A percentile compares a stretch with the other conserved stretches of the same genome.
Evolutionary conservation across 1,140 invertebrate genomes (phyloP).

Genomic region (Orussus abietinus): DNA sequence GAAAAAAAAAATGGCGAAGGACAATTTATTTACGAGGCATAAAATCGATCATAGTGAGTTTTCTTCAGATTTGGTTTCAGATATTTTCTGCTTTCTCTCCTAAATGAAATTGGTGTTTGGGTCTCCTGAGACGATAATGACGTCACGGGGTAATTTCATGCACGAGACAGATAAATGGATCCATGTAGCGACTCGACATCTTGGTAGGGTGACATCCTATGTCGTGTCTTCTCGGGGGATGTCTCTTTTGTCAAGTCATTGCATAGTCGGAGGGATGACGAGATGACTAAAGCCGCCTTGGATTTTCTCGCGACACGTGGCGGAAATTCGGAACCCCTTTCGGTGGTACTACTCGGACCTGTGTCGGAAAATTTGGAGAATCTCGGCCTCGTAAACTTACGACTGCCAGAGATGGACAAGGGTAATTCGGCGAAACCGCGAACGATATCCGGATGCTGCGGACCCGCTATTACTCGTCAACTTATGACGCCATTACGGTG

Average conservation of each 20-base stretch:
- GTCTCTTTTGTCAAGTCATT: too few species aligned
- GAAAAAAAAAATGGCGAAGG: too few species aligned
- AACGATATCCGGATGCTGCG: constrained; percentile 9
- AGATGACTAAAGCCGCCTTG: constrained; percentile 24
- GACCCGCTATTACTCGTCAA: constrained; percentile 19
- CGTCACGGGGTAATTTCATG: background rate
- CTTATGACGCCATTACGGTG: constrained; percentile 26
- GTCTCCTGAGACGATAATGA: constrained; percentile 1
- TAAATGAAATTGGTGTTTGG: too few species aligned
- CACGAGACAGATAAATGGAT: background rate
- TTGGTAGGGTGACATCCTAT: too few species aligned
- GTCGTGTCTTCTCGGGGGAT: too few species aligned
- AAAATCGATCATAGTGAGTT: too few species aligned
- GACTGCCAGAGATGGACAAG: background rate
- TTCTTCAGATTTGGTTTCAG: too few species aligned
- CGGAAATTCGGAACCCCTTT: constrained; percentile 13
- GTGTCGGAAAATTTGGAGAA: too few species aligned
- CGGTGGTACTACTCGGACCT: too few species aligned
- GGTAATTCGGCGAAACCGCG: constrained; percentile 11
- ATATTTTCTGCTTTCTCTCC: too few species aligned
- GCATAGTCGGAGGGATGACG: constrained; percentile 29
- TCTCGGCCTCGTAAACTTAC: too few species aligned
- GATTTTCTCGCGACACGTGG: background rate
- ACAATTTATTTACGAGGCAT: too few species aligned
- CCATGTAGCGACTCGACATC: background rate